Base-by-base conservation (phyloP, 1,140 invertebrate species). In the Drosophila pseudoananassae region DNA sequence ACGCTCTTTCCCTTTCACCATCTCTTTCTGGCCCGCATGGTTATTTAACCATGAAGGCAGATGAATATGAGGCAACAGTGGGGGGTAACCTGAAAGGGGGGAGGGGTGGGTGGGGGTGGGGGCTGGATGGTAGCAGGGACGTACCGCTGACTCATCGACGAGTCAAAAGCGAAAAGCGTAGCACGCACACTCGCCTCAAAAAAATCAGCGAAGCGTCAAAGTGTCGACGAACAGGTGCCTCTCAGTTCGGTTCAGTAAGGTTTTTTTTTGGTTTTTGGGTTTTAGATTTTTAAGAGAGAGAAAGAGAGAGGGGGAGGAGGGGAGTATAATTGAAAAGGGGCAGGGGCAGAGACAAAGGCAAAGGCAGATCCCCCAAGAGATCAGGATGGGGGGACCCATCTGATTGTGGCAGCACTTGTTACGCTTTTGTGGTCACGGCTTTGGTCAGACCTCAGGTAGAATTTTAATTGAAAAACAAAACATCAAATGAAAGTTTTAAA, bases 121-220 rank as follows among this genome's bases (percentile, higher is more conserved):
- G 23, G 23, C 1, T 2, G 23, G 25, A 7, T 5, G 25, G 25
- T 27, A 20, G 20, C 25, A 6, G 49, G 29, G 38, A 60, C 40
- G 74, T 46, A 43, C n/a, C 38, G 78, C 68, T 56, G 72, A 63
- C 49, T 74, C 69, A 59, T 53, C 70, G 25, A 10, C 36, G 23
- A 63, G 40, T 17, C 40, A 43, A 64, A 43, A 72, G 49, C 61
- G 49, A 69, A 63, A 52, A 74, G 61, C 36, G 54, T 36, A 58
- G 73, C 59, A 75, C 56, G 63, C 55, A 59, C 31, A 59, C 31
- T 64, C 83, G 81, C 81, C 68, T 76, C 40, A 17, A 43, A 43
- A 85, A 85, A 58, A 40, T 49, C 74, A 87, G 53, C 82, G 69
- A 87, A 64, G 82, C 81, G 78, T 87, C 78, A 85, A 85, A 85